These are phyloP conservation scores for Eulacestoma nigropectus DNA, from an alignment of 2,113 vertebrate genomes.

Conservation along the genomic window DNA sequence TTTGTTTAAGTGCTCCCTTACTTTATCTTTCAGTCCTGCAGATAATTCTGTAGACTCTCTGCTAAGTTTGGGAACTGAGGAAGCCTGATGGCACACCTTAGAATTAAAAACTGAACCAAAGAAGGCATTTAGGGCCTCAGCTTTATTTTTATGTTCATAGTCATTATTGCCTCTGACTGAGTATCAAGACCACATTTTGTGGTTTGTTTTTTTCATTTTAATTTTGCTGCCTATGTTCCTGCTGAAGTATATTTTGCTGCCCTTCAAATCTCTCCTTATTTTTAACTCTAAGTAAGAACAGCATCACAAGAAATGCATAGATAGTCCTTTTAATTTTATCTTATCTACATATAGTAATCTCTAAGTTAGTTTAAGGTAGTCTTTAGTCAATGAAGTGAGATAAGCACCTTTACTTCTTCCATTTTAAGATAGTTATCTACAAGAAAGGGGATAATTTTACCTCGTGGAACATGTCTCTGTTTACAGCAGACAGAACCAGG, in stretches of 20 bases:
- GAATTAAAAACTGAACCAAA: background rate
- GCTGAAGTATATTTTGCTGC: background rate
- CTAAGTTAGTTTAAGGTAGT: constrained; percentile 14
- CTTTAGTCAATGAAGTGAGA: constrained; percentile 11
- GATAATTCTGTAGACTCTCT: background rate
- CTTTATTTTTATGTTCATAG: background rate
- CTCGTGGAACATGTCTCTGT: background rate
- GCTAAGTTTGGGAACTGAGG: background rate
- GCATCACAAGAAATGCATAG: background rate
- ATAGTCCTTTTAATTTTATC: constrained; percentile 25
- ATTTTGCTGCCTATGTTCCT: background rate
- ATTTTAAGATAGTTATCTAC: background rate
- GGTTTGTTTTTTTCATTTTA: background rate
- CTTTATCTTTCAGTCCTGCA: background rate
- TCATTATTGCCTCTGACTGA: background rate
- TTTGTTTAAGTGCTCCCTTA: background rate
- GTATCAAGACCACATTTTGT: background rate
- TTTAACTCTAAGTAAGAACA: background rate
- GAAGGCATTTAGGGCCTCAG: background rate
- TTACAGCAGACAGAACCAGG: background rate
- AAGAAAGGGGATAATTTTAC: constrained; percentile 7
- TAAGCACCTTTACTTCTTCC: constrained; percentile 25
- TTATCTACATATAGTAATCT: constrained; percentile 17
- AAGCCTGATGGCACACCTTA: background rate
- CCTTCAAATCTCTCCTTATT: background rate